Evolutionary conservation across 37 sponge, comb jelly and placozoan genomes (phyloP), one percentile per base, ranked within the genome.

Genomic region (Beroe ovata): DNA sequence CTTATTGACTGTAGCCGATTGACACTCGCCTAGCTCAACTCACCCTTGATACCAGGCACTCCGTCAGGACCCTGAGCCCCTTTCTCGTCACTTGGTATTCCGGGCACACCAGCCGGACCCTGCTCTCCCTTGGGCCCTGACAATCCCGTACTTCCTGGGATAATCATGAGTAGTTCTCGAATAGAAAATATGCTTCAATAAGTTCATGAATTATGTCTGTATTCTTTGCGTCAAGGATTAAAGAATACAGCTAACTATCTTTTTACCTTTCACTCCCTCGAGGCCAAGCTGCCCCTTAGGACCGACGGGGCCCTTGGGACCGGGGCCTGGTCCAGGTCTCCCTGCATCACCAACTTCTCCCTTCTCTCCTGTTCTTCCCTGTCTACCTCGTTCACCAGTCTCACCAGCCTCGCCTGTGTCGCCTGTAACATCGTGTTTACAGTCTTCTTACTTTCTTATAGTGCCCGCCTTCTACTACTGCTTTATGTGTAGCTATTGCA

Each of bases 21-120:
- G 16, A 19, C 16, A 18, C 59, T 58, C 59, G 16, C 59, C 59
- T 58, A 11, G 59, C 59, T 58, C 59, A 35, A 33, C 47, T 77
- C 25, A 42, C 84, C 84, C 23, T 77, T 77, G 8, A 54, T 20
- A 25, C 84, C 84, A 30, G 39, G 25, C 18, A 23, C 84, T 26
- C 84, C 84, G 47, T 40, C 84, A 23, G 26, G 38, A n/a, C 84
- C 84, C 14, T 11, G 54, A 11, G 54, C 11, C 6, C 54, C 54
- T 47, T 6, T 6, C 6, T 16, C 54, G 54, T 47, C 54, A 47
- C 54, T 47, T 11, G 54, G 54, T 6, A 47, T 47, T 47, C 54
- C 54, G 11, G 54, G 54, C 11, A 47, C 54, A 47, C 54, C 54
- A 11, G 11, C 6, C 11, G 54, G 11, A 47, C 54, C 54, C 54